Evolutionary conservation across 1,140 invertebrate species (phyloP).

Genomic region (Caerostris extrusa): DNA sequence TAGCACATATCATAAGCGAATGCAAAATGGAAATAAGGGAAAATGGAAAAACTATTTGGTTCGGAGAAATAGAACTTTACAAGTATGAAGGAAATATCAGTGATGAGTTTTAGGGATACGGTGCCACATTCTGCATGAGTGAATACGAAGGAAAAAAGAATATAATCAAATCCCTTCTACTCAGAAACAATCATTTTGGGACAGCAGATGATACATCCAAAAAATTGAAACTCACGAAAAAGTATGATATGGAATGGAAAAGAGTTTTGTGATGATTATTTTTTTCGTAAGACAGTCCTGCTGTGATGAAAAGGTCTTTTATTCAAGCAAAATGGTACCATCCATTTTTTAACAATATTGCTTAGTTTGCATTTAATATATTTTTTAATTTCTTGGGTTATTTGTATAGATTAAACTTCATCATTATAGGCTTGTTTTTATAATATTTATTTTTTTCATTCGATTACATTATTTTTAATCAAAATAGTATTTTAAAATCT

Average conservation of each 20-base stretch:
- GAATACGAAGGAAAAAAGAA: conserved; percentile 20
- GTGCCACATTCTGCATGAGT: neutral
- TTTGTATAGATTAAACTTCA: no score
- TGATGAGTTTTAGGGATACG: conserved; percentile 65
- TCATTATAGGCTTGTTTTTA: no score
- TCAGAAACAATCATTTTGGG: neutral
- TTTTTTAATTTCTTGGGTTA: no score
- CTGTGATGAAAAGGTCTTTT: conserved; percentile 44
- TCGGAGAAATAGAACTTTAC: conserved; percentile 28
- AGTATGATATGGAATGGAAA: conserved; percentile 30
- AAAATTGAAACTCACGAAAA: conserved; percentile 61
- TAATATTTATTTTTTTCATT: no score
- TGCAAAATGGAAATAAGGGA: conserved; percentile 54
- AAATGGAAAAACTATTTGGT: conserved; percentile 60
- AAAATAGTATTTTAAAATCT: no score
- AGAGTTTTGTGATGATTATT: conserved; percentile 36
- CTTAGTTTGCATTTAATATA: no score
- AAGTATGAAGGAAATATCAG: conserved; percentile 55
- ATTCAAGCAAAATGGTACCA: conserved; percentile 34
- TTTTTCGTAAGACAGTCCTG: conserved; percentile 51
- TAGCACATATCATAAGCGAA: conserved; percentile 62
- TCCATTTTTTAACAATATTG: neutral
- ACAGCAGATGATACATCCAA: conserved; percentile 37
- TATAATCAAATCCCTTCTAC: conserved; percentile 55
- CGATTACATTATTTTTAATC: no score